Evolutionary conservation across 2,113 vertebrate species (phyloP), one percentile per base, ranked within the genome.

Genomic region (Sialia sialis): DNA sequence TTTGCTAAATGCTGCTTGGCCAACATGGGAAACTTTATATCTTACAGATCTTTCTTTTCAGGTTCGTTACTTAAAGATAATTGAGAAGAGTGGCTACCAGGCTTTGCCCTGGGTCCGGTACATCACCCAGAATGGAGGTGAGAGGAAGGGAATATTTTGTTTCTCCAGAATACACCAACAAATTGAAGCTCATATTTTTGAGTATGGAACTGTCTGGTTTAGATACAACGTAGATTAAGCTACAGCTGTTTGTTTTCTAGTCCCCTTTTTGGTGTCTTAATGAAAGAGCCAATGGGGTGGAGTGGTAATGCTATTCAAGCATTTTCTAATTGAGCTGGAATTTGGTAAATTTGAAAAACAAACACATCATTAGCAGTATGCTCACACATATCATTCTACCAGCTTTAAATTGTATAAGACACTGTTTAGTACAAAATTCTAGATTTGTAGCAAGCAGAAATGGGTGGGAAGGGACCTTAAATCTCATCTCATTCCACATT

Each of bases 11-110:
- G 4, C 43, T 43, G 8, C 20, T 73, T 66, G 44, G 27, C 22
- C 36, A 43, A 7, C 3, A 1, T 4, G 29, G 36, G 19, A 67
- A n/a, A 15, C 14, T 62, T 70, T 3, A 1, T 73, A 19, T 58
- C 70, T 56, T 8, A 26, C 16, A 1, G 18, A 8, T 52, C 30
- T 93, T 82, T 52, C 36, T 21, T 84, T 92, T 22, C 72, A 98
- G 98, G 99, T 99, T 90, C 99, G 99, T 41, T 99, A 99, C 94
- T 96, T 99, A 89, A 99, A 99, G 98, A 99, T 99, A 94, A 99
- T 99, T 29, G 99, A 99, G 98, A 99, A 99, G 98, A 99, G 99
- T 10, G 99, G 99, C 11, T 99, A 98, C 41, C 98, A 98, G 90
- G 98, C 98, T 5, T 81, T 98, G 49, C 98, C 98, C 0, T 99